These are phyloP conservation scores for Branchinecta lindahli DNA, from an alignment of 1,140 invertebrate species.

Conservation along the genomic window DNA sequence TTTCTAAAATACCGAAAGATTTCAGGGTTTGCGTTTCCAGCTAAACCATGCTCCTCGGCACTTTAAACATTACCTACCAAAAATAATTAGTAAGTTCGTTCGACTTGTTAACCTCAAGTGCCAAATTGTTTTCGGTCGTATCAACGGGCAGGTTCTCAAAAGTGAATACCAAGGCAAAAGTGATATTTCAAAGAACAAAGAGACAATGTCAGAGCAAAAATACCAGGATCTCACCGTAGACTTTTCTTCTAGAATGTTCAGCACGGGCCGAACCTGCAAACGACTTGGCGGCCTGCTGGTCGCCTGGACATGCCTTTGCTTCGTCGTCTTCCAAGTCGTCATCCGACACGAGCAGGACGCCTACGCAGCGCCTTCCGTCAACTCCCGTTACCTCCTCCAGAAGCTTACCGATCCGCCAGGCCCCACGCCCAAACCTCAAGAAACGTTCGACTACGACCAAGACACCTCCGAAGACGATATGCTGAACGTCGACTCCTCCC, in stretches of 20 bases:
- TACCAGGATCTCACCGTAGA: too few species aligned
- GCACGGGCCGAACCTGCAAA: neutral
- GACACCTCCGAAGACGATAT: constrained; percentile 53
- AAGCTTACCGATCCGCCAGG: constrained; percentile 25
- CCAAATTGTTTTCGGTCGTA: too few species aligned
- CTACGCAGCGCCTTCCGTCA: constrained; percentile 23
- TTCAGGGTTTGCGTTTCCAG: too few species aligned
- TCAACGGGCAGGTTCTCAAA: too few species aligned
- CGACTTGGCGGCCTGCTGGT: constrained; percentile 24
- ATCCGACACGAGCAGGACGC: constrained; percentile 20
- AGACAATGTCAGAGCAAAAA: too few species aligned
- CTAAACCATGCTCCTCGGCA: too few species aligned
- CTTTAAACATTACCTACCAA: too few species aligned
- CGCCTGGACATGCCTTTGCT: constrained; percentile 30
- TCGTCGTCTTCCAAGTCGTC: constrained; percentile 26
- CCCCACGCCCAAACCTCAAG: constrained; percentile 26
- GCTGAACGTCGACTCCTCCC: constrained; percentile 35
- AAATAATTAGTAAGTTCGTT: too few species aligned
- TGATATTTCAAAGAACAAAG: too few species aligned
- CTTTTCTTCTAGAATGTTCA: neutral
- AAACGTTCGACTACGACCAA: constrained; percentile 47
- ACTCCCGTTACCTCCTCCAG: constrained; percentile 27
- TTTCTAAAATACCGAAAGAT: too few species aligned
- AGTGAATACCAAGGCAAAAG: too few species aligned
- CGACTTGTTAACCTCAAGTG: too few species aligned